A percentile compares a stretch with the other conserved stretches of the same genome.
phyloP scores from a whole-genome alignment of 2,888 invertebrate genomes.

The Disparrhopalites patrizii region DNA sequence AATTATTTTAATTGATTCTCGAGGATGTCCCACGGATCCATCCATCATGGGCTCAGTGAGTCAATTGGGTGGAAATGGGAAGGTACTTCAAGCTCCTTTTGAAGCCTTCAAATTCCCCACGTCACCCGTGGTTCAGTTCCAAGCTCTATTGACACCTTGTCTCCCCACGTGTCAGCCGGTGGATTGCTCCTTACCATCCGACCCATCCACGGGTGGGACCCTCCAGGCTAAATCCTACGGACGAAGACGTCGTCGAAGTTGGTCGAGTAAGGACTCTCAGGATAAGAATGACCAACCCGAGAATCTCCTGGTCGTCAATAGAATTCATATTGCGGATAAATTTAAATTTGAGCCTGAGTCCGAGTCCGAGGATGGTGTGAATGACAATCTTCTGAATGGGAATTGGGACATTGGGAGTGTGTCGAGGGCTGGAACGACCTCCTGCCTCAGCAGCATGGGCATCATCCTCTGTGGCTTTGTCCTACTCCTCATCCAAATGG shows the following conservation, averaged over 20 bases:
- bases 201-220: slow-evolving; percentile 52
- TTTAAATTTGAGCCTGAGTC: slow-evolving; percentile 47
- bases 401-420: slow-evolving; percentile 31
- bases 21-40: slow-evolving; percentile 54
- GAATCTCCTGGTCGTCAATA: slow-evolving; percentile 49
- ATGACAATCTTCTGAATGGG: slow-evolving; percentile 20
- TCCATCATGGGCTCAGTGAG: slow-evolving; percentile 60
- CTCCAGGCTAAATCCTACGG: slow-evolving; percentile 48
- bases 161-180: slow-evolving; percentile 51
- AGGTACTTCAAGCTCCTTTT: slow-evolving; percentile 51
- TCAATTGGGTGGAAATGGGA: slow-evolving; percentile 43
- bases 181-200: slow-evolving; percentile 49
- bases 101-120: slow-evolving; percentile 54
- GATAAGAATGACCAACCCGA: slow-evolving; percentile 27
- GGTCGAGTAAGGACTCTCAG: slow-evolving; percentile 18
- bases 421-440: slow-evolving; percentile 33
- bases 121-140: slow-evolving; percentile 52
- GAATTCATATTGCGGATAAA: slow-evolving; percentile 49
- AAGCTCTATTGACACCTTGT: slow-evolving; percentile 52
- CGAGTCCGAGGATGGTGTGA: slow-evolving; percentile 15
- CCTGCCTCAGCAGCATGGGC: slow-evolving; percentile 73
- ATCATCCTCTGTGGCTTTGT: slow-evolving; percentile 78
- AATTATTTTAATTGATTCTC: slow-evolving; percentile 54
- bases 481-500: slow-evolving; percentile 79
- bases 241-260: slow-evolving; percentile 41